phyloP scores from a whole-genome alignment of 2,113 vertebrate genomes.

The Falco punctatus region DNA sequence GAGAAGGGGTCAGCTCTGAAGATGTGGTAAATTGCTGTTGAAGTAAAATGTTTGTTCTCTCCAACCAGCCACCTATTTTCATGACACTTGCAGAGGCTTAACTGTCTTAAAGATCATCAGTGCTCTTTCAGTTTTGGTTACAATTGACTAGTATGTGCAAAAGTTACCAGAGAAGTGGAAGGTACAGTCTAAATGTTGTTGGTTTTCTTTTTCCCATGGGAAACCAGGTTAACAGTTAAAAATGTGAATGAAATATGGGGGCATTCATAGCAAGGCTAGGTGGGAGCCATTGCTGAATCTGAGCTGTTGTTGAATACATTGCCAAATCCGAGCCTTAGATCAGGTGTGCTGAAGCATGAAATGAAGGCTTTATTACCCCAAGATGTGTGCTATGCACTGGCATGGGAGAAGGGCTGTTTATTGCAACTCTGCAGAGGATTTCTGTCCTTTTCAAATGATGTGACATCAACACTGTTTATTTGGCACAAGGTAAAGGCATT shows the following conservation, averaged over 20 bases:
- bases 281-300: background rate
- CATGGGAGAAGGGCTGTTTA: background rate
- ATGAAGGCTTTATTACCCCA: background rate
- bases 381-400: background rate
- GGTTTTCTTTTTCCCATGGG: background rate
- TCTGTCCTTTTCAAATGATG: conserved; percentile 8
- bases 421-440: background rate
- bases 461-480: background rate
- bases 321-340: background rate
- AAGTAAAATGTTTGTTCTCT: background rate
- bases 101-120: background rate
- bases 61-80: background rate
- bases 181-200: background rate
- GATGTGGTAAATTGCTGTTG: background rate
- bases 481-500: background rate
- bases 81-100: background rate
- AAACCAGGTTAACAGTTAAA: background rate
- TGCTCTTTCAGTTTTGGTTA: background rate
- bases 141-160: background rate
- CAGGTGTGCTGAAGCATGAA: conserved; percentile 39
- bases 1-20: background rate
- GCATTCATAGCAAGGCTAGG: background rate
- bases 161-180: background rate
- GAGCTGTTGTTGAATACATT: background rate
- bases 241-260: background rate